These are phyloP conservation scores for Parnassius smintheus DNA, from an alignment of 2,888 invertebrate genomes.

Conservation along the genomic window DNA sequence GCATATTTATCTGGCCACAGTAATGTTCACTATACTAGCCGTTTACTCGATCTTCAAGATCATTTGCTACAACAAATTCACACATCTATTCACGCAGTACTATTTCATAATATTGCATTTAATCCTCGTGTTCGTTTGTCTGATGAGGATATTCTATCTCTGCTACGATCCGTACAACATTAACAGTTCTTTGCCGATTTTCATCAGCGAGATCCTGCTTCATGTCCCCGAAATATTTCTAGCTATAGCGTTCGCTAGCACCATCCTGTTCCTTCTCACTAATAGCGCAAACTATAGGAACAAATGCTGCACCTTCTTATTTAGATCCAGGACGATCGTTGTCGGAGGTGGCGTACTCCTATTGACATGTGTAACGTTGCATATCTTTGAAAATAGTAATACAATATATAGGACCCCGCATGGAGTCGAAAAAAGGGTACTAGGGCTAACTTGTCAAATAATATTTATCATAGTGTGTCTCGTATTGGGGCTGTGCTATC, in stretches of 20 bases:
- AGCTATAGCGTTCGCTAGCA: constrained; percentile 93
- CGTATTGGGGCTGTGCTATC: constrained; percentile 90
- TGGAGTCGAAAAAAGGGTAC: constrained; percentile 80
- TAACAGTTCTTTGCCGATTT: constrained; percentile 88
- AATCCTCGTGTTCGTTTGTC: constrained; percentile 90
- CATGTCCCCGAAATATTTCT: constrained; percentile 93
- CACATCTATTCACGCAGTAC: constrained; percentile 92
- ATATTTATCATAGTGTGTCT: constrained; percentile 93
- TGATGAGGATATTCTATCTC: constrained; percentile 91
- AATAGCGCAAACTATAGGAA: constrained; percentile 89
- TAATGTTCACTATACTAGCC: constrained; percentile 91
- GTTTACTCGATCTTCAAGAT: constrained; percentile 93
- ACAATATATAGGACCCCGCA: constrained; percentile 69
- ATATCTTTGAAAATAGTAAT: constrained; percentile 86
- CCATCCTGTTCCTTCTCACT: constrained; percentile 91
- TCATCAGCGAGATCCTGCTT: constrained; percentile 90
- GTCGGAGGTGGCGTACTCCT: constrained; percentile 90
- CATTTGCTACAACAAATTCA: constrained; percentile 91
- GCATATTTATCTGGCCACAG: constrained; percentile 93
- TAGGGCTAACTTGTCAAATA: constrained; percentile 90
- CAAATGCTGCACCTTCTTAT: constrained; percentile 85
- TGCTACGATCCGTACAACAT: constrained; percentile 96
- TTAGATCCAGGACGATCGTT: constrained; percentile 89
- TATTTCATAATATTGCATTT: constrained; percentile 94
- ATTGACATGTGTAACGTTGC: constrained; percentile 89